Percentiles rank a stretch among this genome's conserved stretches.
These are phyloP conservation scores for Lissocephala sabroskyi DNA, from an alignment of 2,888 invertebrate species.

Conservation along the genomic window DNA sequence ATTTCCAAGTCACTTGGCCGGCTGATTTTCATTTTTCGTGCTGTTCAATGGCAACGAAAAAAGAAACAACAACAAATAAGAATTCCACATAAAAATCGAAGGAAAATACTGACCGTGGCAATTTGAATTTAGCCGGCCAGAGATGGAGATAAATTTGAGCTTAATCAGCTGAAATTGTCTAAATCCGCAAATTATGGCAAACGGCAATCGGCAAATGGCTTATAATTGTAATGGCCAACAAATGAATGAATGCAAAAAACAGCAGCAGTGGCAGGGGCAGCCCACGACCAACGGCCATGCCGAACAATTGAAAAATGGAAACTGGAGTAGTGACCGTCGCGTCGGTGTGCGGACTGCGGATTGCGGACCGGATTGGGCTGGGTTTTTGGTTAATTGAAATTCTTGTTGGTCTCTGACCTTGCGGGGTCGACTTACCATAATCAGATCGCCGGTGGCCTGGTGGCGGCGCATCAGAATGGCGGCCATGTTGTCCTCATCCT, in stretches of 20 bases:
- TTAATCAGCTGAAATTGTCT: conserved; percentile 59
- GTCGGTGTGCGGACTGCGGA: conserved; percentile 20
- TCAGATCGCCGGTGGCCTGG: conserved; percentile 82
- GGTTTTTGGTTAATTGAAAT: conserved; percentile 48
- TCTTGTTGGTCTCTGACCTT: conserved; percentile 46
- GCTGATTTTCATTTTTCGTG: conserved; percentile 6
- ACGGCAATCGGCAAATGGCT: conserved; percentile 31
- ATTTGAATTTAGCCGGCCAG: neutral
- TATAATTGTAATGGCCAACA: conserved; percentile 54
- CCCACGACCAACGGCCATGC: too few relatives aligned
- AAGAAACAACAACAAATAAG: neutral
- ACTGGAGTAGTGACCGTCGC: too few relatives aligned
- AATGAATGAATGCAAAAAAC: neutral
- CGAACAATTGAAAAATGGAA: too few relatives aligned
- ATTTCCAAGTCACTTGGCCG: conserved; percentile 6
- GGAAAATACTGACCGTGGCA: conserved; percentile 15
- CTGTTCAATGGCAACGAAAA: conserved; percentile 2
- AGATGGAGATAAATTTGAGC: conserved; percentile 50
- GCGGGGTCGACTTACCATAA: conserved; percentile 81
- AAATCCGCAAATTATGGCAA: conserved; percentile 50
- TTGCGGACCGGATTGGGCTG: too few relatives aligned
- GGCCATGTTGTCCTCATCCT: conserved; percentile 89
- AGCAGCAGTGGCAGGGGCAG: neutral
- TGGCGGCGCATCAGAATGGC: conserved; percentile 89
- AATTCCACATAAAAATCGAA: neutral